Conservation (phyloP, 2,888 invertebrate species). For the Penaeus monodon region DNA sequence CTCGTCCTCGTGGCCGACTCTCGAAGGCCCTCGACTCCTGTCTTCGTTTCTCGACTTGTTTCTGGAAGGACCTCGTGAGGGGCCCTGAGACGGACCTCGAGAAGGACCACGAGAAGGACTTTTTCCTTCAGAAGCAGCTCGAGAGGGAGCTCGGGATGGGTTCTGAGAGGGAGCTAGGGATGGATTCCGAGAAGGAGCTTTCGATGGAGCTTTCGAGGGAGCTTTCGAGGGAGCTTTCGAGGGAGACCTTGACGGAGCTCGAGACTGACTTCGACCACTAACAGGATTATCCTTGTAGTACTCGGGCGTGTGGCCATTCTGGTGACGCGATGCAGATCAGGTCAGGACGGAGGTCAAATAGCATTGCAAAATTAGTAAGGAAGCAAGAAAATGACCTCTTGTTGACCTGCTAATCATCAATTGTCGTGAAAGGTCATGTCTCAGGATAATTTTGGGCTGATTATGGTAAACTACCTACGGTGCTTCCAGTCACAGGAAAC, state of each 20-base stretch:
- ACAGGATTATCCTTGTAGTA: conserved; percentile 76
- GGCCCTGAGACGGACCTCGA: neutral
- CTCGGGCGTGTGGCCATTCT: conserved; percentile 86
- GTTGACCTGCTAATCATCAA: no score
- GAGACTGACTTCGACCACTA: neutral
- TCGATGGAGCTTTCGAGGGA: neutral
- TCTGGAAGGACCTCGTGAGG: conserved; percentile 12
- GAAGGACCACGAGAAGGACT: conserved; percentile 20
- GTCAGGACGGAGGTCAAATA: neutral
- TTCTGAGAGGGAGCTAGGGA: conserved; percentile 17
- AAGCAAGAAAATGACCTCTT: neutral
- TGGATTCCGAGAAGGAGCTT: neutral
- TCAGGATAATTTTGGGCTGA: no score
- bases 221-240: neutral
- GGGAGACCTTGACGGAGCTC: conserved; percentile 24
- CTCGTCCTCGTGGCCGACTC: conserved; percentile 11
- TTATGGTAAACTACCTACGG: no score
- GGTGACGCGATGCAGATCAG: conserved; percentile 63
- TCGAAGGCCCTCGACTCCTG: neutral
- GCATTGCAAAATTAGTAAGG: neutral
- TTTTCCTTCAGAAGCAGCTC: neutral
- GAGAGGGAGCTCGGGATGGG: conserved; percentile 11
- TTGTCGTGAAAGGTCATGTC: no score
- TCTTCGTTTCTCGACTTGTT: neutral
- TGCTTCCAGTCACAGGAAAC: no score